phyloP scores from a whole-genome alignment of 2,113 vertebrate genomes.

The Cyanoderma ruficeps region DNA sequence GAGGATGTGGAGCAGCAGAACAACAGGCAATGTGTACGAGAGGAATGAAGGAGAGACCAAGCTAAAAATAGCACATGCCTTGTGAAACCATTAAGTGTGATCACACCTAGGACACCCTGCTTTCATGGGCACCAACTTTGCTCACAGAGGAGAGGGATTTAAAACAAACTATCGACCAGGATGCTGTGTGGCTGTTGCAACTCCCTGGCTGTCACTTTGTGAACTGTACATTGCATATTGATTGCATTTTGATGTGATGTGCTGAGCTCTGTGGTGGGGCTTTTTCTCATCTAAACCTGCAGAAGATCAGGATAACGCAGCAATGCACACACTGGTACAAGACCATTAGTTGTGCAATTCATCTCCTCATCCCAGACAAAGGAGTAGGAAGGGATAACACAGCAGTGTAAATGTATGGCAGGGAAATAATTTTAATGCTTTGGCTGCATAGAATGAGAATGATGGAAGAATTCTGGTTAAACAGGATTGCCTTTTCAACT shows the following conservation, averaged over 20 bases:
- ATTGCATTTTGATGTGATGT: neutral
- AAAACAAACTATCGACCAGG: accelerated
- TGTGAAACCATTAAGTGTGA: neutral
- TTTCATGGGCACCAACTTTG: neutral
- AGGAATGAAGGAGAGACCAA: neutral
- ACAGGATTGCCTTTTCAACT: neutral
- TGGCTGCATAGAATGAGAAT: neutral
- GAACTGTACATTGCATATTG: neutral
- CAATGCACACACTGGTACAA: neutral
- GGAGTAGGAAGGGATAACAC: neutral
- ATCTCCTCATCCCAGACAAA: neutral
- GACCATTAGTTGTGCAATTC: neutral
- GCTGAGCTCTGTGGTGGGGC: neutral
- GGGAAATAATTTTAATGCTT: neutral
- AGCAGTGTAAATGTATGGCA: neutral
- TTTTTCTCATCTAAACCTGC: neutral
- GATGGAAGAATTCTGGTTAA: neutral
- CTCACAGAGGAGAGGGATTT: neutral
- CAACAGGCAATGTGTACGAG: neutral
- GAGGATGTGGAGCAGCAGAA: neutral
- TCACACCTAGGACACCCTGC: neutral
- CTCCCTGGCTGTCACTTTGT: neutral
- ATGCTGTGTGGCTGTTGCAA: neutral
- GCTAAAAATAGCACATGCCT: neutral
- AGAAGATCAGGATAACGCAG: neutral